Conservation (phyloP, 2,797 vertebrate species). For the Jordanella pulchra region DNA sequence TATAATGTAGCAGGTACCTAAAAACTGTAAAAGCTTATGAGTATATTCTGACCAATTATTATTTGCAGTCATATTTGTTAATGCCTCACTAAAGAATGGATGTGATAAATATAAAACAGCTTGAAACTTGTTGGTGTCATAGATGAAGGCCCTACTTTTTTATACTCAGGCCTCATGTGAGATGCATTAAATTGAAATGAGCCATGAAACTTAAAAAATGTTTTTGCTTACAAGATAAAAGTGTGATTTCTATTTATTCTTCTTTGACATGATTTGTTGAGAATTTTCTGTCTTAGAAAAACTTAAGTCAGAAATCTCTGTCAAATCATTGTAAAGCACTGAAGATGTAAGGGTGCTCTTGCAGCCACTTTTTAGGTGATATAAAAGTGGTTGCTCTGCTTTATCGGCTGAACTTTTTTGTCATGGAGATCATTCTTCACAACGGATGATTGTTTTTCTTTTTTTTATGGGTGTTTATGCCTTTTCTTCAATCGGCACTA, state of each 20-base stretch:
- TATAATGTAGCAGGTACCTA: too few relatives aligned
- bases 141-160: too few relatives aligned
- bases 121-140: too few relatives aligned
- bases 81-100: too few relatives aligned
- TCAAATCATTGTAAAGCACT: conserved; percentile 23
- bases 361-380: conserved; percentile 44
- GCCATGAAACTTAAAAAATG: too few relatives aligned
- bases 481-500: conserved; percentile 19
- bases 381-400: conserved; percentile 43
- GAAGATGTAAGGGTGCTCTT: conserved; percentile 46
- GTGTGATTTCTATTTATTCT: neutral
- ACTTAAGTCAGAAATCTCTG: conserved; percentile 38
- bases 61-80: too few relatives aligned
- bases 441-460: conserved; percentile 19
- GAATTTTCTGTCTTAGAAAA: neutral
- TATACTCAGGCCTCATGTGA: too few relatives aligned
- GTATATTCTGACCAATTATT: too few relatives aligned
- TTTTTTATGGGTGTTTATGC: neutral
- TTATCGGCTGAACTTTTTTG: conserved; percentile 31
- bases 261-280: neutral
- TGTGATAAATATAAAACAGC: too few relatives aligned
- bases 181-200: too few relatives aligned
- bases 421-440: conserved; percentile 15
- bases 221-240: too few relatives aligned
- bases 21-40: too few relatives aligned